A percentile compares a stretch with the other conserved stretches of the same genome.
Evolutionary conservation across 1,140 invertebrate genomes (phyloP).

Genomic region (Eurosta solidaginis): DNA sequence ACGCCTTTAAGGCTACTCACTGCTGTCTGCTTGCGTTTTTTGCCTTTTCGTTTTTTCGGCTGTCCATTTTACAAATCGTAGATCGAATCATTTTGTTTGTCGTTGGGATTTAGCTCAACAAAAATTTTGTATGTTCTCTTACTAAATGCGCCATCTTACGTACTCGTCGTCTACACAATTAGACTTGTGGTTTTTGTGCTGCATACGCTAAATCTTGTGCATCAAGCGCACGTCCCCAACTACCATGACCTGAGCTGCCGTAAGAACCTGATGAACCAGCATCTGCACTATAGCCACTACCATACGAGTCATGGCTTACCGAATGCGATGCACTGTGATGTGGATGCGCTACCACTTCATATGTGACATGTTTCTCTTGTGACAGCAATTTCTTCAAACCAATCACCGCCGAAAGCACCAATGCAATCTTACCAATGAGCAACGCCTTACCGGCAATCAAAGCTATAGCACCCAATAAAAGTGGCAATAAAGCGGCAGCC

Average conservation of each 20-base stretch:
- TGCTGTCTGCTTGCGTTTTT: background rate
- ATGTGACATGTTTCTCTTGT: slow-evolving; percentile 80
- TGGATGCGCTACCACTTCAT: slow-evolving; percentile 82
- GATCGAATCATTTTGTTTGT: background rate
- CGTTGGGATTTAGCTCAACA: slow-evolving; percentile 2
- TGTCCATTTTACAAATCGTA: background rate
- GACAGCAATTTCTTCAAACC: slow-evolving; percentile 79
- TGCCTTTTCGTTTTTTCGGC: background rate
- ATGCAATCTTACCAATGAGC: slow-evolving; percentile 80
- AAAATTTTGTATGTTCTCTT: background rate
- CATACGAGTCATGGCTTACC: slow-evolving; percentile 68
- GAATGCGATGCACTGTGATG: slow-evolving; percentile 71
- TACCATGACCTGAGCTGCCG: slow-evolving; percentile 64
- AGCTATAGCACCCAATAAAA: slow-evolving; percentile 78
- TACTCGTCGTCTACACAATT: slow-evolving; percentile 37
- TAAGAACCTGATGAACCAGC: slow-evolving; percentile 63
- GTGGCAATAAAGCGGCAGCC: slow-evolving; percentile 74
- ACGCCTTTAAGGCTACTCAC: too few species aligned
- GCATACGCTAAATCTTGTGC: slow-evolving; percentile 76
- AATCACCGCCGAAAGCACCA: slow-evolving; percentile 80
- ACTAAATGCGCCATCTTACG: slow-evolving; percentile 25
- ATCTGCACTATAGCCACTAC: slow-evolving; percentile 66
- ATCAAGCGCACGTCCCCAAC: slow-evolving; percentile 75
- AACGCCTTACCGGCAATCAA: slow-evolving; percentile 83
- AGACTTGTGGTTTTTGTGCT: slow-evolving; percentile 68